phyloP scores from a whole-genome alignment of 2,113 vertebrate species.

The Sylvia atricapilla region DNA sequence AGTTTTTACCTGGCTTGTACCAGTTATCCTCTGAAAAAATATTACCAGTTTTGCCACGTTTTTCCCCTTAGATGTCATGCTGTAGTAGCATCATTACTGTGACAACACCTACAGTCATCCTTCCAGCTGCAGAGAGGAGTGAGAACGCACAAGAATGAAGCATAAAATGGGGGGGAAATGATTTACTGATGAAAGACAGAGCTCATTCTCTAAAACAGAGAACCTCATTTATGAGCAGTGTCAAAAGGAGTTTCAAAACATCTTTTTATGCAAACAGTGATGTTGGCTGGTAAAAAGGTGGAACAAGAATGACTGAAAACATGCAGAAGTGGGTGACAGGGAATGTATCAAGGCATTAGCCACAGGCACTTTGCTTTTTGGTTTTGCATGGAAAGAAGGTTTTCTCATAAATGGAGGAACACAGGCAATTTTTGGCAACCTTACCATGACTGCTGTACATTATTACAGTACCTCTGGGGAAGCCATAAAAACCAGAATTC shows the following conservation, averaged over 20 bases:
- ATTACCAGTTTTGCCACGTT: neutral
- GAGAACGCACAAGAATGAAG: neutral
- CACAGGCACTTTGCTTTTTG: neutral
- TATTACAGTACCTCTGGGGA: neutral
- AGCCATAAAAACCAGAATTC: neutral
- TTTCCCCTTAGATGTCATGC: neutral
- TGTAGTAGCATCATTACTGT: neutral
- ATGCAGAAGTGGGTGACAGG: neutral
- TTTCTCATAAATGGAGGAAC: neutral
- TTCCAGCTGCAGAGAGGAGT: neutral
- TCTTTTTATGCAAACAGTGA: neutral
- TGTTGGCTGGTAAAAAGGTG: neutral
- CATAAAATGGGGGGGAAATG: neutral
- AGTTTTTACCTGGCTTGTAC: neutral
- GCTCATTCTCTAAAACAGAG: neutral
- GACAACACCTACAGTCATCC: neutral
- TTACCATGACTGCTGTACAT: neutral
- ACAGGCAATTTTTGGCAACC: neutral
- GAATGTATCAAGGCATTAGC: neutral
- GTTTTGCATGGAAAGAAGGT: neutral
- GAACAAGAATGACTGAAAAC: neutral
- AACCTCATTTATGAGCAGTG: accelerated
- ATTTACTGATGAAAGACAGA: neutral
- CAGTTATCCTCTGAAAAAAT: neutral
- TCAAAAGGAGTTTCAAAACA: neutral